These are phyloP conservation scores for Tetraodon nigroviridis DNA, from an alignment of 2,113 vertebrate species.

Conservation along the genomic window DNA sequence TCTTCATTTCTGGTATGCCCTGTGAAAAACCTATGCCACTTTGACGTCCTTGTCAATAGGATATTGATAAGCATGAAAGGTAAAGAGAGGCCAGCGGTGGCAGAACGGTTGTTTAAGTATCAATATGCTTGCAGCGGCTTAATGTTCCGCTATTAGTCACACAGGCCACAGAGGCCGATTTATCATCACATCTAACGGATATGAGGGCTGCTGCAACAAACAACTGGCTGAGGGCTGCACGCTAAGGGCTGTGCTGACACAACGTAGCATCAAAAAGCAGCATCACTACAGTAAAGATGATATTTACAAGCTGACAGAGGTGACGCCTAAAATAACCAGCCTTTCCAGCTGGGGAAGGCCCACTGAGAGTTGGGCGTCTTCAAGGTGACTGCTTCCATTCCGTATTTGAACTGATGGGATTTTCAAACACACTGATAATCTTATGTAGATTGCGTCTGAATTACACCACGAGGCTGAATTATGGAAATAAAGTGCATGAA, in stretches of 20 bases:
- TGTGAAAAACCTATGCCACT: neutral
- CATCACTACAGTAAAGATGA: neutral
- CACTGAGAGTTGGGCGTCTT: too few species aligned
- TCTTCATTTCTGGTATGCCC: neutral
- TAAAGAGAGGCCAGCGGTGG: neutral
- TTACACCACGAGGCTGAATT: too few species aligned
- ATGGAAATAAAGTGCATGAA: neutral
- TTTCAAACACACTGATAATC: too few species aligned
- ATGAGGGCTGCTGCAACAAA: conserved; percentile 21
- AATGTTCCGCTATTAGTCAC: conserved; percentile 39
- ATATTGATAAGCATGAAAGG: conserved; percentile 31
- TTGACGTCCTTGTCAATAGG: conserved; percentile 6
- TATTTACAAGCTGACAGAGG: neutral
- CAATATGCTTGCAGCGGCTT: conserved; percentile 13
- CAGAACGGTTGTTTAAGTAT: conserved; percentile 26
- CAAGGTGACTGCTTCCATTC: too few species aligned
- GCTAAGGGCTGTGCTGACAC: neutral
- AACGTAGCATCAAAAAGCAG: neutral
- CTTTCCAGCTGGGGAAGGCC: too few species aligned
- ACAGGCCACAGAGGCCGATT: conserved; percentile 24
- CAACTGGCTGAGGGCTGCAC: conserved; percentile 10
- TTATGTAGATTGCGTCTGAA: too few species aligned
- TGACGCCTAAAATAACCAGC: neutral
- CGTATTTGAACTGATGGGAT: too few species aligned
- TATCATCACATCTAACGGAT: conserved; percentile 44